Evolutionary conservation across 2,888 invertebrate species (phyloP), one percentile per base, ranked within the genome.

Genomic region (Glomeris marginata): DNA sequence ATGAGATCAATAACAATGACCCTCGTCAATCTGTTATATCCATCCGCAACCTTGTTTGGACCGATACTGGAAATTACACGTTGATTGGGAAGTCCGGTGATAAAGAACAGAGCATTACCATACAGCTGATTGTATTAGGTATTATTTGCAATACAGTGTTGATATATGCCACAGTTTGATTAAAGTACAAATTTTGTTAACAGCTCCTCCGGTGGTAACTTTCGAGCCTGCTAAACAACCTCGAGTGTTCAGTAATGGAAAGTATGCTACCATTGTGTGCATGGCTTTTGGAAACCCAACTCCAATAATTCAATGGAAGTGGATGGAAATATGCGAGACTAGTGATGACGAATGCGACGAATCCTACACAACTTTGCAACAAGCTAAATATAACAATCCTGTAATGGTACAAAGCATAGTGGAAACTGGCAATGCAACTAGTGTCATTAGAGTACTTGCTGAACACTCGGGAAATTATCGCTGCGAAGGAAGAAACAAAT

Each of bases 51-150:
- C 49, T 52, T 5, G 37, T 37, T 4, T 41, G 41, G 3, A 43
- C 33, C 16, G 53, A 53, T 18, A 33, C 48, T 15, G 53, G 45
- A 6, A 8, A 20, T 28, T 53, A 53, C 28, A 45, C 49, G 13
- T 21, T 53, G 21, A 41, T 45, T 35, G 51, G 42, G 13, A 18
- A 40, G 20, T 44, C 47, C 4, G 28, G 35, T 36, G 41, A 49
- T 10, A 49, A 47, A 35, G 47, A 38, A 36, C 36, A 44, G 22
- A 36, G 38, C n/a, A 28, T 51, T 35, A 36, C 45, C 6, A 22
- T 53, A 34, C 11, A 28, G 16, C 21, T 53, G 36, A 40, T 34
- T 18, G 51, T 53, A 13, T 50, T 47, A 4, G 53, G 53, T 53
- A 53, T 42, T 18, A 5, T n/a, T n/a, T 41, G 41, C 15, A 42